Evolutionary conservation across 2,797 vertebrate species (phyloP).

Genomic region (Buceros bicornis): DNA sequence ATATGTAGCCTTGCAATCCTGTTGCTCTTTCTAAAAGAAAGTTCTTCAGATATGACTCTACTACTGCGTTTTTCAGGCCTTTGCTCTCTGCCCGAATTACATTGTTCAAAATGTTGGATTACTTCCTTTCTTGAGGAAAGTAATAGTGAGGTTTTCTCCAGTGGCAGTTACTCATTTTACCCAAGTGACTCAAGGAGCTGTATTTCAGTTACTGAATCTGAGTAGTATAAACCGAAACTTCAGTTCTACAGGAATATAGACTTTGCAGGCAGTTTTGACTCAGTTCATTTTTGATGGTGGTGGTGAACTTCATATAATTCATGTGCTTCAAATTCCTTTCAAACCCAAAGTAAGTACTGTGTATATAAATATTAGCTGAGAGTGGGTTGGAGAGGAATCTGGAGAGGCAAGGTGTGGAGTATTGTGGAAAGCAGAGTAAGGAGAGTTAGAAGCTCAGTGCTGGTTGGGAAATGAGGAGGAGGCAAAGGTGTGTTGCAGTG

Average conservation of each 20-base stretch:
- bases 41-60: background rate
- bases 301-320: background rate
- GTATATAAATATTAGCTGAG: background rate
- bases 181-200: background rate
- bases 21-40: background rate
- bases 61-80: background rate
- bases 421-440: background rate
- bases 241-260: background rate
- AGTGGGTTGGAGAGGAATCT: background rate
- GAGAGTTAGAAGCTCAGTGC: background rate
- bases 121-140: background rate
- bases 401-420: background rate
- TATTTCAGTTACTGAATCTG: background rate
- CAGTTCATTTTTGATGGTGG: background rate
- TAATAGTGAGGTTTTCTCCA: background rate
- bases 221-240: background rate
- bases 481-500: background rate
- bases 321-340: background rate
- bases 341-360: background rate
- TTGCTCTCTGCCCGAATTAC: background rate
- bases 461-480: background rate
- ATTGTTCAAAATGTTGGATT: background rate
- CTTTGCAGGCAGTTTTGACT: background rate
- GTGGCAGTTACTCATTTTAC: background rate
- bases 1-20: background rate